Evolutionary conservation across 2,888 invertebrate species (phyloP).

Genomic region (Agrochola macilenta): DNA sequence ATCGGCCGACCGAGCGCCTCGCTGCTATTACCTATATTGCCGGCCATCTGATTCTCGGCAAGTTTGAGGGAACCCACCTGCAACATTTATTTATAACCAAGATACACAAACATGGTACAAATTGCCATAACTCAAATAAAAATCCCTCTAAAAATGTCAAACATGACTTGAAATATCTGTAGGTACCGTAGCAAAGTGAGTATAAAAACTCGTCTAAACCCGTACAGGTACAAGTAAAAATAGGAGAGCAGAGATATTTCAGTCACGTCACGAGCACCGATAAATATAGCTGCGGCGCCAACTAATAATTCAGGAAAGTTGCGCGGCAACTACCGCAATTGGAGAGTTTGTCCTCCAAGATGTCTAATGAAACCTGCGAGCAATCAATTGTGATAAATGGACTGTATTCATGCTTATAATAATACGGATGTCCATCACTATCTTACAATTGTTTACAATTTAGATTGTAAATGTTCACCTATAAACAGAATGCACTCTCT

Average conservation of each 20-base stretch:
- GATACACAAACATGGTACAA: constrained; percentile 37
- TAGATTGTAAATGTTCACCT: constrained; percentile 3
- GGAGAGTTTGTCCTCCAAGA: constrained; percentile 67
- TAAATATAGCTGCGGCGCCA: constrained; percentile 73
- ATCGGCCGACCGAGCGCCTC: constrained; percentile 65
- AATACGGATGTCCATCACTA: constrained; percentile 10
- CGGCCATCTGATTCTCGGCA: constrained; percentile 71
- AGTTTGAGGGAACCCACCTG: constrained; percentile 46
- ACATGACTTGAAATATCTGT: constrained; percentile 52
- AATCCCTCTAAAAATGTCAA: constrained; percentile 55
- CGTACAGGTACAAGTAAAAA: constrained; percentile 59
- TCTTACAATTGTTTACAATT: constrained; percentile 12
- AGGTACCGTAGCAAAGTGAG: constrained; percentile 35
- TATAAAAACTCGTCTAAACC: constrained; percentile 54
- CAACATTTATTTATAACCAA: constrained; percentile 53
- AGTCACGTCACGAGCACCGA: constrained; percentile 74
- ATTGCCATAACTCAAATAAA: constrained; percentile 55
- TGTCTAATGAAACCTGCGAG: constrained; percentile 58
- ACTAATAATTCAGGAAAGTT: constrained; percentile 76
- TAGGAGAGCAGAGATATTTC: constrained; percentile 70
- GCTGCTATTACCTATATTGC: constrained; percentile 69
- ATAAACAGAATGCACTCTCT: constrained; percentile 8
- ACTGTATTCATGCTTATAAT: constrained; percentile 22
- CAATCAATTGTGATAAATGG: constrained; percentile 55
- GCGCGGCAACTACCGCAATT: constrained; percentile 70